A percentile compares a stretch with the other conserved stretches of the same genome.
Evolutionary conservation across 1,140 invertebrate genomes (phyloP).

Genomic region (Dendroctonus valens): DNA sequence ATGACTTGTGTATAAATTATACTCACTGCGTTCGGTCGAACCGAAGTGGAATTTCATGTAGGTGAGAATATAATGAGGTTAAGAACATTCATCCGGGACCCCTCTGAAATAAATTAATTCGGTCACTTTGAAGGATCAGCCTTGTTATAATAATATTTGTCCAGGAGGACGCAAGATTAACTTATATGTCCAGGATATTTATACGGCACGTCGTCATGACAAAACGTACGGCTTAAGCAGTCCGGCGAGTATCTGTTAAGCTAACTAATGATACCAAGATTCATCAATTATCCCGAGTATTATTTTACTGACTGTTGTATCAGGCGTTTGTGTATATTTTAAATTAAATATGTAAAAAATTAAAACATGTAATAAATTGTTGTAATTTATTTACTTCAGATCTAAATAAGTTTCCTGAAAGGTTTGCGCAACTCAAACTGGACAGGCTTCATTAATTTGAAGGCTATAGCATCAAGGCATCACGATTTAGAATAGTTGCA

Average conservation of each 20-base stretch:
- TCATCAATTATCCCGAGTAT: constrained; percentile 5
- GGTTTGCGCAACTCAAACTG: no score
- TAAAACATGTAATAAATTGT: no score
- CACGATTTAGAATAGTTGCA: no score
- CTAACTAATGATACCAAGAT: constrained; percentile 14
- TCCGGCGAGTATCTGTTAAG: background rate
- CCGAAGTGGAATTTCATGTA: background rate
- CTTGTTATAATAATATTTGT: constrained; percentile 37
- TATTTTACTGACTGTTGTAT: constrained; percentile 1
- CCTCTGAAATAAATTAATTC: constrained; percentile 29
- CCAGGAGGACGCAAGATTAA: constrained; percentile 31
- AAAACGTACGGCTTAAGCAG: constrained; percentile 29
- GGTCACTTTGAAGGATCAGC: constrained; percentile 33
- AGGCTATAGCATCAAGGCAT: no score
- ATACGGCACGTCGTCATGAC: constrained; percentile 29
- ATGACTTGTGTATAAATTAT: no score
- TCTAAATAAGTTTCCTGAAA: no score
- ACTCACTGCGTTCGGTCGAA: no score
- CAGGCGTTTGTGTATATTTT: no score
- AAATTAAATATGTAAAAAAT: no score
- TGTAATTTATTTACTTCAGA: no score
- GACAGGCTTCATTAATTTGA: no score
- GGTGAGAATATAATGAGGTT: constrained; percentile 23
- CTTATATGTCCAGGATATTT: constrained; percentile 34
- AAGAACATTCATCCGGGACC: constrained; percentile 15